A percentile compares a stretch with the other conserved stretches of the same genome.
Evolutionary conservation across 2,888 invertebrate genomes (phyloP).

Genomic region (Leptopilina drosophilae): DNA sequence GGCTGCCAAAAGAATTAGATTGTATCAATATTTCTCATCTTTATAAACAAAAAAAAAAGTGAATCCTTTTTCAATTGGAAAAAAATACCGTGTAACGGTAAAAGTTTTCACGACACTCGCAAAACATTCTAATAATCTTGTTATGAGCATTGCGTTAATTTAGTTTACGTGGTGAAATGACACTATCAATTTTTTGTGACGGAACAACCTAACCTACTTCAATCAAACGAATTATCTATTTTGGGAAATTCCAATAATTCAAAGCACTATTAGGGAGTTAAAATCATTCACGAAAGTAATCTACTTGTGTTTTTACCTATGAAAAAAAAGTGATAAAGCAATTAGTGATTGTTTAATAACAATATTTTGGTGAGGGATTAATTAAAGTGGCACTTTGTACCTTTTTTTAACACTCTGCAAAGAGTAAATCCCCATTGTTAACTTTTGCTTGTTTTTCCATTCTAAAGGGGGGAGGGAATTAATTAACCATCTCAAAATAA

Average conservation of each 20-base stretch:
- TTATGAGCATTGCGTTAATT: neutral
- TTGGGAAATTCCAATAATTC: constrained; percentile 1
- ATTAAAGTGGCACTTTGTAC: constrained; percentile 24
- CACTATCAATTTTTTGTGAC: constrained; percentile 25
- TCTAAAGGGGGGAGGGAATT: neutral
- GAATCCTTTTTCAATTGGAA: neutral
- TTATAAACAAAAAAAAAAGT: neutral
- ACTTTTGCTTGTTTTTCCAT: constrained; percentile 6
- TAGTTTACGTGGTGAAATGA: constrained; percentile 20
- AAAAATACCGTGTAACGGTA: neutral
- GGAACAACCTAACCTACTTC: constrained; percentile 33
- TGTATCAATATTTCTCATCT: neutral
- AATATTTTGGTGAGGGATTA: neutral
- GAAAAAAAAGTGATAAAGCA: neutral
- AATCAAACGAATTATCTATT: neutral
- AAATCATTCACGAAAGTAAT: neutral
- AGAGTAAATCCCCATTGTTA: neutral
- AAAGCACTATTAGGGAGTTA: neutral
- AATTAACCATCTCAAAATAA: neutral
- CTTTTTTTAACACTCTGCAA: constrained; percentile 20
- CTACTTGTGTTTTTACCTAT: neutral
- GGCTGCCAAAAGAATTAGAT: constrained; percentile 18
- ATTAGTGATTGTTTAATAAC: neutral
- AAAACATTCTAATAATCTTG: neutral
- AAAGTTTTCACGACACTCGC: neutral